A percentile compares a stretch with the other conserved stretches of the same genome.
Conservation (phyloP, 2,797 vertebrate species). For the Neosalanx taihuensis region DNA sequence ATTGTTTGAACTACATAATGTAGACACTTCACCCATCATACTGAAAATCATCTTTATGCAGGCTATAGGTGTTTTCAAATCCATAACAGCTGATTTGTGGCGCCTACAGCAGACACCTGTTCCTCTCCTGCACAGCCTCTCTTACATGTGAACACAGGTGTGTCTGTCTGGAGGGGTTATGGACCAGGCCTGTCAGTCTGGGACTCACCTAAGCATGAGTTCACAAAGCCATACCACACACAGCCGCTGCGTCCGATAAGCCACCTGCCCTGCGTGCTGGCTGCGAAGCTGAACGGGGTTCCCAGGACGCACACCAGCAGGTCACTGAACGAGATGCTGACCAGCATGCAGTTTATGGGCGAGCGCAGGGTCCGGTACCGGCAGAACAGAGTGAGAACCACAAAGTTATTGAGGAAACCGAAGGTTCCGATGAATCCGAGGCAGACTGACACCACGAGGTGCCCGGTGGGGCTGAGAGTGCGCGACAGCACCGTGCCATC, state of each 20-base stretch:
- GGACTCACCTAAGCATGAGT: slow-evolving; percentile 76
- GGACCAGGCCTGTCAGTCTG: background rate
- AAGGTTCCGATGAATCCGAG: slow-evolving; percentile 76
- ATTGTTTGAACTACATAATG: no score
- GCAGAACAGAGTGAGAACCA: slow-evolving; percentile 77
- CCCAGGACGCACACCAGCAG: slow-evolving; percentile 77
- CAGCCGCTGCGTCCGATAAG: slow-evolving; percentile 77
- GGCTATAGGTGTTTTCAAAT: no score
- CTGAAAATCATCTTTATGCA: no score
- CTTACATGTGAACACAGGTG: no score
- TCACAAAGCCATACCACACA: slow-evolving; percentile 81
- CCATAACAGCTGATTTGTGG: no score
- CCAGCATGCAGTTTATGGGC: slow-evolving; percentile 80
- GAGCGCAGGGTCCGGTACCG: slow-evolving; percentile 75
- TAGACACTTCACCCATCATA: no score
- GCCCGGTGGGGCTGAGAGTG: slow-evolving; percentile 68
- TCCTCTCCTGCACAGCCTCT: no score
- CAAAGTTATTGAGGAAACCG: slow-evolving; percentile 76
- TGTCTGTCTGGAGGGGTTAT: no score
- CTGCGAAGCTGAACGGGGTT: slow-evolving; percentile 83
- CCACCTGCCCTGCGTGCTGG: slow-evolving; percentile 79
- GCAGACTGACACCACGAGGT: slow-evolving; percentile 75
- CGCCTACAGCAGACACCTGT: no score
- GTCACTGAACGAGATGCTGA: slow-evolving; percentile 79
- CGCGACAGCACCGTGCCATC: slow-evolving; percentile 38